phyloP scores from a whole-genome alignment of 2,113 vertebrate species.

The Syngnathoides biaculeatus region DNA sequence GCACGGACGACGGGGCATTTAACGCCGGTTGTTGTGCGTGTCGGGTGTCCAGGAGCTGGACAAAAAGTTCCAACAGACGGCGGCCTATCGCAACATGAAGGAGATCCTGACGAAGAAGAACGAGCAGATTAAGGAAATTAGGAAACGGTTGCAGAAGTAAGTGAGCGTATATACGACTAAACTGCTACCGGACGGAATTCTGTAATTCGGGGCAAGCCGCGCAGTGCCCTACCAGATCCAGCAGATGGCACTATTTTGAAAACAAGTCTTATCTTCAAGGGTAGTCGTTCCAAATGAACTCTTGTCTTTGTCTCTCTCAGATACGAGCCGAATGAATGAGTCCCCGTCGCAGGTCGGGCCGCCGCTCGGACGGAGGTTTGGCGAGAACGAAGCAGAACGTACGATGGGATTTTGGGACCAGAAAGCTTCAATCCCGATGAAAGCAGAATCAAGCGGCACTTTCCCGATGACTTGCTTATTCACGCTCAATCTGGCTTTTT shows the following conservation, averaged over 20 bases:
- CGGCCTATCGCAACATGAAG: conserved; percentile 95
- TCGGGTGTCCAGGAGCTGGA: conserved; percentile 81
- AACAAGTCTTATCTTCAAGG: too few species aligned
- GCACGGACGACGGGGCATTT: neutral
- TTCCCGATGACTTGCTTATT: conserved; percentile 12
- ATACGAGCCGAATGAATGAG: conserved; percentile 77
- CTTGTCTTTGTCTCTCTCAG: conserved; percentile 48
- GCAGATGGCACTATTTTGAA: neutral
- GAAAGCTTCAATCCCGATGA: conserved; percentile 23
- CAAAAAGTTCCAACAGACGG: conserved; percentile 95
- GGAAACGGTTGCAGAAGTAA: conserved; percentile 85
- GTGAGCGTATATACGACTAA: conserved; percentile 15
- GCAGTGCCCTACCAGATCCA: neutral
- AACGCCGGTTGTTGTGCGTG: conserved; percentile 7
- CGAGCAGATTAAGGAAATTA: conserved; percentile 90
- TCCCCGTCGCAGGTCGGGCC: neutral
- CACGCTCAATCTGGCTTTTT: conserved; percentile 22
- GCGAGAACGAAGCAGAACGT: conserved; percentile 15
- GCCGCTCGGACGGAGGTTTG: conserved; percentile 10
- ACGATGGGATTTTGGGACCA: conserved; percentile 12
- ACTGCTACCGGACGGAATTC: too few species aligned
- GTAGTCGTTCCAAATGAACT: too few species aligned
- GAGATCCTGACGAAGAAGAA: conserved; percentile 96
- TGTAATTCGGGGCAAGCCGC: neutral
- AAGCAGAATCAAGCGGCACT: conserved; percentile 13